Base-by-base conservation (phyloP, 1,140 invertebrate species). In the Zaprionus inermis region DNA sequence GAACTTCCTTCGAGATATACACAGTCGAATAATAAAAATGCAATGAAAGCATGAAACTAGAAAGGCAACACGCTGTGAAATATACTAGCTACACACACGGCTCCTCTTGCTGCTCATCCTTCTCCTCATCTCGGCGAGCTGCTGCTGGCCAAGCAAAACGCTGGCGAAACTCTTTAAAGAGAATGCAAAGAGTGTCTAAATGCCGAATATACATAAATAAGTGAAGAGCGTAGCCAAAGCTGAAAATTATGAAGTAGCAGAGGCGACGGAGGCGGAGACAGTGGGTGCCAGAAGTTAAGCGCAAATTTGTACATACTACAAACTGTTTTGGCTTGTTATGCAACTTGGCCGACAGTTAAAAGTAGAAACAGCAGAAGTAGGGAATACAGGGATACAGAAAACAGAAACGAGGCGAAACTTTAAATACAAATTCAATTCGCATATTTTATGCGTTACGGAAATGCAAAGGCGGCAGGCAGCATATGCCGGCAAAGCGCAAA, bases 391-490 rank as follows among this genome's bases (percentile, higher is more conserved):
- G 14, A 65, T 55, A 52, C 28, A 61, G 30, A 20, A 32, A 24
- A 32, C 24, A 36, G 28, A 54, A 70, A 30, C 34, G 18, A 44
- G 28, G 70, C 59, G 69, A 72, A 88, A 88, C 79, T 88, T 88
- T 88, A 88, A 88, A 88, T 88, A 88, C 80, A 88, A 88, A 88
- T 88, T 89, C 83, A 88, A 88, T 88, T 88, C 83, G 83, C 84
- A 88, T 88, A 88, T 89, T 89, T 88, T 88, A 88, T 88, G 78
- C 64, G 74, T 64, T 79, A 78, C 69, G 71, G 64, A 86, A 85
- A 73, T 75, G 82, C 64, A 89, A 79, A 83, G 52, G 61, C n/a
- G n/a, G n/a, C 36, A 16, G 38, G 38, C 12, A 58, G 32, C 20
- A 41, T 81, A 81, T 80, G 81, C 72, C 67, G 79, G 81, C 78